Evolutionary conservation across 1,140 invertebrate genomes (phyloP), one percentile per base, ranked within the genome.

Genomic region (Wiebesia pumilae): DNA sequence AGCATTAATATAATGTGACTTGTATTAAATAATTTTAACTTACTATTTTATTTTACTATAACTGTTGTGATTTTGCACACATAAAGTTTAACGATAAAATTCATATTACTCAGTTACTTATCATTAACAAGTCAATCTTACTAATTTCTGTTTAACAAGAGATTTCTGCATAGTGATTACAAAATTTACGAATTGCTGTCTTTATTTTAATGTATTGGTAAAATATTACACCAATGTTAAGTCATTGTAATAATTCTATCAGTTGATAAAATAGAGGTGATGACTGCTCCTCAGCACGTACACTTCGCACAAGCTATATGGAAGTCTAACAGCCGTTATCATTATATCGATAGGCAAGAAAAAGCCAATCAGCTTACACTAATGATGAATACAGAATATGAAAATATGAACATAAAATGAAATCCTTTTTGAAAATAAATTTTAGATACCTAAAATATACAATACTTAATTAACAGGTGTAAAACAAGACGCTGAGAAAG

Each of bases 391-490:
- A 87, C 83, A 86, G 87, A 89, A 90, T 91, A 90, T 89, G 89
- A 91, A 86, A 91, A 90, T 90, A 87, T 90, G 89, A 91, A 86
- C 88, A 90, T 91, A 90, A 87, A 65, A n/a, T n/a, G n/a, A n/a
- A 88, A 91, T 84, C 90, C 30, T 81, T 38, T 75, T 69, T 54
- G 33, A 90, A 89, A 85, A 84, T 90, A 90, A 90, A 93, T 92
- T 93, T 92, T 92, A 91, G 90, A 93, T 92, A 90, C 89, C 92
- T 94, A 94, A 94, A 94, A 91, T 93, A 84, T 93, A 88, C 90
- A 91, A 93, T 93, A 94, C 90, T 94, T 94, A 93, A 94, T 94
- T 94, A 93, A 94, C 93, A 94, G 93, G 93, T 94, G 88, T 94
- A 92, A 93, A 93, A 91, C 93, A 93, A 92, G 93, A 94, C 88